Base-by-base conservation (phyloP, 2,113 vertebrate genomes). In the Asarcornis scutulata region DNA sequence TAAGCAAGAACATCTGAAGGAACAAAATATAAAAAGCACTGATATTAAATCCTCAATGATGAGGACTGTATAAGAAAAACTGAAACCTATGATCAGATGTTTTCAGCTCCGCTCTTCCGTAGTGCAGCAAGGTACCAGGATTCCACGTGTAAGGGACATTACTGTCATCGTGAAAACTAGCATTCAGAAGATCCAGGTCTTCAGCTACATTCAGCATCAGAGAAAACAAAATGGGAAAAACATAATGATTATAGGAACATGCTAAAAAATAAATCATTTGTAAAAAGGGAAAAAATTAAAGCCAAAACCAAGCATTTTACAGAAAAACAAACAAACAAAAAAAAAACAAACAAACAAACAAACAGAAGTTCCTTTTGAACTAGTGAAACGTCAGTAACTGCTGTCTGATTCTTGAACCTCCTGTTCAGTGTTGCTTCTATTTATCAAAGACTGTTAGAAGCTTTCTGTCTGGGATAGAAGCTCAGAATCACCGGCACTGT, bases 11-110 rank as follows among this genome's bases (percentile, higher is more conserved):
- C 23, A 78, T 46, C 29, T 26, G 36, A 86, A 86, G 31, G 63
- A 77, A 63, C 23, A 62, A 76, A 78, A 60, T 5, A 92, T 2
- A 6, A 7, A 72, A 20, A 36, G 53, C 18, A 36, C 6, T 11
- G 34, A 15, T 11, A 74, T 40, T 67, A 66, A n/a, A 38, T 89
- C 80, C 73, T 55, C 80, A 79, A n/a, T 55, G 14, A 87, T 64
- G 68, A 83, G 67, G 4, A 52, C 82, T 13, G 73, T 21, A 77
- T 74, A 86, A 56, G 92, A 60, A 60, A 87, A 97, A 40, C 12
- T 46, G 92, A 89, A 95, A 99, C 99, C 99, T 99, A 69, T 99
- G 99, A 97, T 99, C 99, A 32, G 99, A 99, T 21, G 99, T 99
- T 97, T 99, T 99, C 18, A 99, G 98, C 96, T 99, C 99, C 15